phyloP scores from a whole-genome alignment of 1,140 invertebrate species.

The Pseudoatta argentina region DNA sequence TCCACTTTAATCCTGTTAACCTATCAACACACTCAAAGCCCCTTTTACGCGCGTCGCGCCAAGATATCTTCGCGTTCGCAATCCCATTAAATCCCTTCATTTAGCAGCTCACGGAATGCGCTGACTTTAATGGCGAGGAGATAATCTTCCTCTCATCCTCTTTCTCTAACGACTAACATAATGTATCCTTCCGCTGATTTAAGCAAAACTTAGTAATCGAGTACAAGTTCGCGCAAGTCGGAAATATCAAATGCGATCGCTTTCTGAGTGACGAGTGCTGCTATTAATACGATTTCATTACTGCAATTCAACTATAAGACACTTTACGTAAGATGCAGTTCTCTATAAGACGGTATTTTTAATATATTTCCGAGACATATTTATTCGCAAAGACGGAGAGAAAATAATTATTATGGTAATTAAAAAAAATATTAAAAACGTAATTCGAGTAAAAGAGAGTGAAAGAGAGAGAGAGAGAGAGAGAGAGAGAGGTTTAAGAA shows the following conservation, averaged over 20 bases:
- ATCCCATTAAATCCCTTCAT: slow-evolving; percentile 75
- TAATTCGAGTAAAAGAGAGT: background rate
- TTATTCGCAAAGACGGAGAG: background rate
- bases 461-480: too few relatives aligned
- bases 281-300: background rate
- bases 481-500: background rate
- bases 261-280: background rate
- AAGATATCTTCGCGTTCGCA: slow-evolving; percentile 73
- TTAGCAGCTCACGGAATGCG: slow-evolving; percentile 58
- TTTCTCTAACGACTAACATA: slow-evolving; percentile 32
- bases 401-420: slow-evolving; percentile 10
- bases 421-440: background rate
- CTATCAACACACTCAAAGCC: slow-evolving; percentile 75
- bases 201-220: slow-evolving; percentile 51
- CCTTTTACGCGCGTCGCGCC: slow-evolving; percentile 62
- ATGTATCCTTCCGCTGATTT: slow-evolving; percentile 58
- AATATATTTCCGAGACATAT: background rate
- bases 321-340: background rate
- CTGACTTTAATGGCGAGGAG: slow-evolving; percentile 68
- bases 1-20: slow-evolving; percentile 75
- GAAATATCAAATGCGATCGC: slow-evolving; percentile 4
- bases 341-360: background rate
- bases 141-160: slow-evolving; percentile 42
- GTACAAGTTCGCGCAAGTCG: slow-evolving; percentile 19
- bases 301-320: background rate